Conservation (phyloP, 2,888 invertebrate genomes). For the Sepiola atlantica region DNA sequence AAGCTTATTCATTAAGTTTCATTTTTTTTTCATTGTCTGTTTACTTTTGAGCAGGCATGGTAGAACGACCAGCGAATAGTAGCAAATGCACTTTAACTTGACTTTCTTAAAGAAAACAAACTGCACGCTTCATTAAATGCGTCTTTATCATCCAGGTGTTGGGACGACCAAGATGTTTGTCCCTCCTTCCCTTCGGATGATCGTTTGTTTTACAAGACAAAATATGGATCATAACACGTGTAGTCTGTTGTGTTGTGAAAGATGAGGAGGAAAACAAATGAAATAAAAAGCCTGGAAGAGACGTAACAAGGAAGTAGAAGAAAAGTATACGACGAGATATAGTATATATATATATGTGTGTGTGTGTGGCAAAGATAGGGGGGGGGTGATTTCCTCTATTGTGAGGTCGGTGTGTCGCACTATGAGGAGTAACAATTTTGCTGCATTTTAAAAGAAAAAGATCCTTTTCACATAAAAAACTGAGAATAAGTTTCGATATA, state of each 20-base stretch:
- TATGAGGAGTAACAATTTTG: no score
- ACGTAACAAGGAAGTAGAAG: not conserved
- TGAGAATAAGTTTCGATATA: no score
- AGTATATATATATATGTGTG: no score
- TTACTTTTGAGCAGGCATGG: no score
- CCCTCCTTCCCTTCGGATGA: not conserved
- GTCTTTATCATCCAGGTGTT: not conserved
- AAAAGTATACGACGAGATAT: not conserved
- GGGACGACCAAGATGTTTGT: not conserved
- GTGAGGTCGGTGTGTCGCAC: no score
- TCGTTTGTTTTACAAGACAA: not conserved
- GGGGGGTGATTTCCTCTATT: no score
- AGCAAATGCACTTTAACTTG: not conserved
- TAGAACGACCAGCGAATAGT: no score
- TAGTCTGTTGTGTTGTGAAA: constrained; percentile 32
- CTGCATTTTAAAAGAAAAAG: no score
- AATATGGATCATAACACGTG: not conserved
- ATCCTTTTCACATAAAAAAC: no score
- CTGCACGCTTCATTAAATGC: not conserved
- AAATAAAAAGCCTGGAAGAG: not conserved
- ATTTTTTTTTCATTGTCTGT: no score
- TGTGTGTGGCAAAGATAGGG: no score
- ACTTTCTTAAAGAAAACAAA: not conserved
- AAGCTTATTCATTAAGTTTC: no score
- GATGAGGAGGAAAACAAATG: not conserved